Conservation (phyloP, 2,888 invertebrate species). For the Drosophila tanythrix region DNA sequence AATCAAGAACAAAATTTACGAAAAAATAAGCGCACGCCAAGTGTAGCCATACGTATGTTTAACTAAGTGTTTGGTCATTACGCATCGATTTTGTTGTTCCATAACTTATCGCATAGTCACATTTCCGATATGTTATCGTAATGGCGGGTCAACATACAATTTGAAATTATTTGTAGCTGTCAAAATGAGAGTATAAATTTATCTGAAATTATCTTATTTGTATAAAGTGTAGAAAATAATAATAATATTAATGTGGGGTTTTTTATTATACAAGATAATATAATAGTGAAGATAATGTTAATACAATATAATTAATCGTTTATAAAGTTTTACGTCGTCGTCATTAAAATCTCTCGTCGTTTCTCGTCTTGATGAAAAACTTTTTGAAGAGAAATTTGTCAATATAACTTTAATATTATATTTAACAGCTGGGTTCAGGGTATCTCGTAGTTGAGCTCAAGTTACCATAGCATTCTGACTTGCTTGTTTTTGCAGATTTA, state of each 20-base stretch:
- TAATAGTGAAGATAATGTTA: too few species aligned
- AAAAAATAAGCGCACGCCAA: slow-evolving; percentile 7
- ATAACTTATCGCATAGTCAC: slow-evolving; percentile 11
- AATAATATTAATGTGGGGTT: neutral
- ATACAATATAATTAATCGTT: too few species aligned
- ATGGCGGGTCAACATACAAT: neutral
- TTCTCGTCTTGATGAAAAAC: too few species aligned
- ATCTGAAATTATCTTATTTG: neutral
- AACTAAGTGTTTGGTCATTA: slow-evolving; percentile 12
- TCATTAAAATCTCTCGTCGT: too few species aligned
- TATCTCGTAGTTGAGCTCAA: neutral
- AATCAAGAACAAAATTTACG: slow-evolving; percentile 17
- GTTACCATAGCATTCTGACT: neutral
- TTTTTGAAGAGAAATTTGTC: neutral
- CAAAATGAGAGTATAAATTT: neutral
- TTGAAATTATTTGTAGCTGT: neutral
- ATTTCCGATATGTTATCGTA: neutral
- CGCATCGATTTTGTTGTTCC: neutral
- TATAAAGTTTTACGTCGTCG: too few species aligned
- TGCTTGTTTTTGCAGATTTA: slow-evolving; percentile 24
- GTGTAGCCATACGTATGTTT: slow-evolving; percentile 10
- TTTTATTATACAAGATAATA: too few species aligned
- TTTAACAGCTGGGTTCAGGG: neutral
- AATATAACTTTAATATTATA: neutral
- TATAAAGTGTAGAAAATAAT: neutral